These are phyloP conservation scores for Silurus aristotelis DNA, from an alignment of 2,797 vertebrate genomes.

Conservation along the genomic window DNA sequence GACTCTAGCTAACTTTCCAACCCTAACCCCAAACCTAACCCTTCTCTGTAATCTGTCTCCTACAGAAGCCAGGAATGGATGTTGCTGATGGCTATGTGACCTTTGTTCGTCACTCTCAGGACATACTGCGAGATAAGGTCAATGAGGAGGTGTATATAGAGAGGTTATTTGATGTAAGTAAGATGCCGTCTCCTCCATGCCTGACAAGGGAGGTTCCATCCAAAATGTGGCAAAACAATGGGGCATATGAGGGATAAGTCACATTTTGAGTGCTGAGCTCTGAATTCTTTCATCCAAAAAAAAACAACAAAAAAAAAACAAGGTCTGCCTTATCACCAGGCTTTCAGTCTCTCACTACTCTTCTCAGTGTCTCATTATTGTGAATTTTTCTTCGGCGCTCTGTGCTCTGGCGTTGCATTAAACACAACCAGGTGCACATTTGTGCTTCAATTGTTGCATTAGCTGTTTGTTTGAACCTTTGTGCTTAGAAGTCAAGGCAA, in stretches of 20 bases:
- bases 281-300: slow-evolving; percentile 61
- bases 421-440: slow-evolving; percentile 78
- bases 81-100: slow-evolving; percentile 99
- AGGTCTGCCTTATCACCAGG: slow-evolving; percentile 65
- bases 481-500: slow-evolving; percentile 69
- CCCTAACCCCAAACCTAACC: background rate
- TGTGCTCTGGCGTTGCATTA: slow-evolving; percentile 82
- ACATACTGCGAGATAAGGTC: slow-evolving; percentile 99
- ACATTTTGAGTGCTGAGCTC: slow-evolving; percentile 88
- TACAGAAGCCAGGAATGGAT: slow-evolving; percentile 98
- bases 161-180: slow-evolving; percentile 99
- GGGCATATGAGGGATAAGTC: slow-evolving; percentile 98
- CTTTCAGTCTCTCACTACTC: slow-evolving; percentile 67
- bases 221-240: slow-evolving; percentile 99
- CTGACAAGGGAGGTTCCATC: slow-evolving; percentile 87
- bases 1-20: background rate
- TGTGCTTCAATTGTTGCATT: slow-evolving; percentile 66
- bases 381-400: slow-evolving; percentile 79
- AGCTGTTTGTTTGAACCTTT: slow-evolving; percentile 55
- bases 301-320: slow-evolving; percentile 43
- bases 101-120: slow-evolving; percentile 99
- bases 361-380: slow-evolving; percentile 71
- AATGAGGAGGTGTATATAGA: slow-evolving; percentile 99
- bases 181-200: slow-evolving; percentile 91
- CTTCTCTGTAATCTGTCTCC: slow-evolving; percentile 57